Evolutionary conservation across 2,888 invertebrate species (phyloP).

Genomic region (Lissonota sp.): DNA sequence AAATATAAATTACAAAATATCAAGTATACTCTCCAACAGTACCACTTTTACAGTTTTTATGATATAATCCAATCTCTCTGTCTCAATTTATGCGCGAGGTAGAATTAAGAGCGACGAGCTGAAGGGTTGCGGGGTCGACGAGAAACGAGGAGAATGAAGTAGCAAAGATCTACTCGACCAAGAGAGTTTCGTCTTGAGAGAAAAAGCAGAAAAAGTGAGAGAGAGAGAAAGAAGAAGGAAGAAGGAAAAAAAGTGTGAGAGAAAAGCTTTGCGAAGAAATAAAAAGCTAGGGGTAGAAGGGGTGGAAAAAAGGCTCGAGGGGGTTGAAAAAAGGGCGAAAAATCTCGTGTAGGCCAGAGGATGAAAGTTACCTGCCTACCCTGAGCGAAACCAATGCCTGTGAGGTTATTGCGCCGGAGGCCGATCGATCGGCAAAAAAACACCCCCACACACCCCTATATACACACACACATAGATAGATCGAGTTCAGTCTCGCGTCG

Average conservation of each 20-base stretch:
- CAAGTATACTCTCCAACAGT: background rate
- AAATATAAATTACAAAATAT: slow-evolving; percentile 1
- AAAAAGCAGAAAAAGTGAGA: background rate
- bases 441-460: slow-evolving; percentile 10
- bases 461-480: background rate
- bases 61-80: background rate
- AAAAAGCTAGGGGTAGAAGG: slow-evolving; percentile 16
- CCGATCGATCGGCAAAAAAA: slow-evolving; percentile 64
- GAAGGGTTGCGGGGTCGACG: too few relatives aligned
- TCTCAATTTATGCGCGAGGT: slow-evolving; percentile 28
- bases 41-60: background rate
- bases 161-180: slow-evolving; percentile 46
- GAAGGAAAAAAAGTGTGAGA: slow-evolving; percentile 21
- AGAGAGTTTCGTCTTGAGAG: slow-evolving; percentile 24
- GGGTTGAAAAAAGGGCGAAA: slow-evolving; percentile 13
- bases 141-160: slow-evolving; percentile 45
- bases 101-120: slow-evolving; percentile 33
- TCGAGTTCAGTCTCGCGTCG: slow-evolving; percentile 50
- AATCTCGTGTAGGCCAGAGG: slow-evolving; percentile 49
- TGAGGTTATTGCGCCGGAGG: slow-evolving; percentile 67
- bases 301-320: background rate
- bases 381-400: slow-evolving; percentile 57
- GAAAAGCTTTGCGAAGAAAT: slow-evolving; percentile 30
- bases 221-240: slow-evolving; percentile 6
- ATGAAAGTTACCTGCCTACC: slow-evolving; percentile 52